Conservation (phyloP, 2,113 vertebrate genomes). For the Lutjanus erythropterus region DNA sequence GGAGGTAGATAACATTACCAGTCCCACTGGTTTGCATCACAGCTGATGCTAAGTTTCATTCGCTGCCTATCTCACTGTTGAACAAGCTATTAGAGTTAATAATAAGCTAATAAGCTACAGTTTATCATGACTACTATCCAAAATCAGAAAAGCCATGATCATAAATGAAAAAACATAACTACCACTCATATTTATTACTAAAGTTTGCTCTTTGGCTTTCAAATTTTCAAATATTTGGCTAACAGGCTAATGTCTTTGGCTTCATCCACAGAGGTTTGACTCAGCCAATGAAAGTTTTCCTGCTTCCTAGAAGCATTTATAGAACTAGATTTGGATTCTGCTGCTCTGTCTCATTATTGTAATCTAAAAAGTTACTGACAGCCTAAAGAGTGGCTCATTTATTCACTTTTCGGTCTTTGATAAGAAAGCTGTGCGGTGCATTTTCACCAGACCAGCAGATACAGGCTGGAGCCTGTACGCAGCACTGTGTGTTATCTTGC, state of each 20-base stretch:
- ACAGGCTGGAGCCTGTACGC: conserved; percentile 45
- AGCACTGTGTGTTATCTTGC: conserved; percentile 67
- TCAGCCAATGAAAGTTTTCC: background rate
- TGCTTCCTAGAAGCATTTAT: background rate
- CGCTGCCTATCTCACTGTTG: background rate
- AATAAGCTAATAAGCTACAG: background rate
- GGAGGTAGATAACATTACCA: background rate
- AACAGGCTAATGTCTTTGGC: background rate
- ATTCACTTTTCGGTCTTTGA: conserved; percentile 57
- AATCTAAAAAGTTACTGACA: conserved; percentile 33
- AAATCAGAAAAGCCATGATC: background rate
- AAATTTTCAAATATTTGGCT: no score
- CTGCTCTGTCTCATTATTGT: background rate
- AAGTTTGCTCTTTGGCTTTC: background rate
- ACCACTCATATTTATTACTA: background rate
- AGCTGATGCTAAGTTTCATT: background rate
- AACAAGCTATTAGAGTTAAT: background rate
- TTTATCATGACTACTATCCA: background rate
- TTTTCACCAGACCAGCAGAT: conserved; percentile 37
- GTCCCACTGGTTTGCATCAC: background rate
- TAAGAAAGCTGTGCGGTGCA: conserved; percentile 30
- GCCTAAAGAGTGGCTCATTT: conserved; percentile 47
- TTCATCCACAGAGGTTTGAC: background rate
- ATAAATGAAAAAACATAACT: background rate
- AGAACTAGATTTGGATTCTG: background rate